Conservation (phyloP, 2,888 invertebrate genomes). For the Mythimna albipuncta region DNA sequence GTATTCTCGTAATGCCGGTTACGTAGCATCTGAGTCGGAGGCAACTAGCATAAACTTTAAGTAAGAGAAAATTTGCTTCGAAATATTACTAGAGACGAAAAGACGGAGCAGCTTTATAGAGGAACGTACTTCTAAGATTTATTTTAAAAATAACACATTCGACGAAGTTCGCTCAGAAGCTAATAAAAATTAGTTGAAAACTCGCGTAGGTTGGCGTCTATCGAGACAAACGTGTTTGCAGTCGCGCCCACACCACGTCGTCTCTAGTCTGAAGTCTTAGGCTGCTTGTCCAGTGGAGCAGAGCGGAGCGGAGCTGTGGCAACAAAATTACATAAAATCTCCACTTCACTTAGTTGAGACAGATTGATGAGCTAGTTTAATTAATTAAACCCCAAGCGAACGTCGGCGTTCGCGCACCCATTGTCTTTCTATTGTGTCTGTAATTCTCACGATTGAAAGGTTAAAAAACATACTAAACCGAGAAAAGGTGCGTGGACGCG, state of each 20-base stretch:
- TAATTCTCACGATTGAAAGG: no score
- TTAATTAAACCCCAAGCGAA: no score
- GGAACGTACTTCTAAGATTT: conserved; percentile 68
- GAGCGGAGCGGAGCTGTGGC: no score
- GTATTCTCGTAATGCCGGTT: conserved; percentile 75
- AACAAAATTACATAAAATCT: no score
- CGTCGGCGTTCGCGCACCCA: no score
- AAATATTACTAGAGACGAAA: conserved; percentile 81
- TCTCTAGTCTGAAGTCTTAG: not conserved
- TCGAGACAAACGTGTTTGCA: conserved; percentile 67
- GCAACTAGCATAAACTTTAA: conserved; percentile 85
- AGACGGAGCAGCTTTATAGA: conserved; percentile 75
- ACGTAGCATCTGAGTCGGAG: conserved; percentile 75
- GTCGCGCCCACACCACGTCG: conserved; percentile 38
- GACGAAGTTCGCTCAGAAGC: conserved; percentile 69
- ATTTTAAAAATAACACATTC: conserved; percentile 67
- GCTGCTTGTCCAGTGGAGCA: no score
- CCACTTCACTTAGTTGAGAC: no score
- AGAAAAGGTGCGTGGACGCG: no score
- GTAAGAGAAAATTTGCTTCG: conserved; percentile 80
- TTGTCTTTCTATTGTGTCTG: no score
- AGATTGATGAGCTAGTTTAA: no score
- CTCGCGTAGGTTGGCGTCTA: conserved; percentile 53
- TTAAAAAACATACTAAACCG: no score
- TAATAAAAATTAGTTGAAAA: conserved; percentile 77